Conservation (phyloP, 1,140 invertebrate genomes). For the Anagrus nilaparvatae region DNA sequence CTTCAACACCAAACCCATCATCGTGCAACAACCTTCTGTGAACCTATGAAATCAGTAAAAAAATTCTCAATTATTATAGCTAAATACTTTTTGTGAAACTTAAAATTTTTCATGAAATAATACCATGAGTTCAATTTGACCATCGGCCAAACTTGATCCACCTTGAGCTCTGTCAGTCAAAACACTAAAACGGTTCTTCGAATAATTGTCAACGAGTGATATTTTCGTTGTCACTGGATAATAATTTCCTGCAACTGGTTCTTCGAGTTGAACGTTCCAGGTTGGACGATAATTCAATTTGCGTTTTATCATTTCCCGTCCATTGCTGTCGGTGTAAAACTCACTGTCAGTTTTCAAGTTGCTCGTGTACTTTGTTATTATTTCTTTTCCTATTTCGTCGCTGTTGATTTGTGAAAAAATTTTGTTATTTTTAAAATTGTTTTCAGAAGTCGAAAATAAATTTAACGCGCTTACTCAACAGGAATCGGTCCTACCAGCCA, state of each 20-base stretch:
- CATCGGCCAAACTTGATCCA: slow-evolving; percentile 61
- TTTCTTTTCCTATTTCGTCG: slow-evolving; percentile 67
- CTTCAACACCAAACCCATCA: slow-evolving; percentile 84
- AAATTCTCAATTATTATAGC: background rate
- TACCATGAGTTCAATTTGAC: slow-evolving; percentile 72
- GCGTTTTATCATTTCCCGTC: slow-evolving; percentile 72
- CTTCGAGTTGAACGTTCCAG: slow-evolving; percentile 55
- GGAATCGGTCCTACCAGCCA: slow-evolving; percentile 93
- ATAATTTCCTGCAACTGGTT: slow-evolving; percentile 77
- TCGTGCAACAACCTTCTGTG: slow-evolving; percentile 78
- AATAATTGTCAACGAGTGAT: slow-evolving; percentile 47
- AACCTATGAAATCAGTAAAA: slow-evolving; percentile 50
- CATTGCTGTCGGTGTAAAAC: slow-evolving; percentile 92
- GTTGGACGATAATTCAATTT: slow-evolving; percentile 61
- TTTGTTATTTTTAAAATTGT: too few species aligned
- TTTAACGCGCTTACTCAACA: slow-evolving; percentile 47
- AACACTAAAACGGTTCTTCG: slow-evolving; percentile 48
- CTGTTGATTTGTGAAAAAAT: slow-evolving; percentile 32
- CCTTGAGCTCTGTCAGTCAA: slow-evolving; percentile 82
- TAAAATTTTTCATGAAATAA: too few species aligned
- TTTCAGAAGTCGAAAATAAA: too few species aligned
- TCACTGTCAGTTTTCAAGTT: slow-evolving; percentile 50
- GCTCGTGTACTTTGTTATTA: slow-evolving; percentile 61
- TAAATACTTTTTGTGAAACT: background rate
- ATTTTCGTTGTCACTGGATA: slow-evolving; percentile 85